Base-by-base conservation (phyloP, 2,888 invertebrate genomes). In the Trichogramma evanescens region DNA sequence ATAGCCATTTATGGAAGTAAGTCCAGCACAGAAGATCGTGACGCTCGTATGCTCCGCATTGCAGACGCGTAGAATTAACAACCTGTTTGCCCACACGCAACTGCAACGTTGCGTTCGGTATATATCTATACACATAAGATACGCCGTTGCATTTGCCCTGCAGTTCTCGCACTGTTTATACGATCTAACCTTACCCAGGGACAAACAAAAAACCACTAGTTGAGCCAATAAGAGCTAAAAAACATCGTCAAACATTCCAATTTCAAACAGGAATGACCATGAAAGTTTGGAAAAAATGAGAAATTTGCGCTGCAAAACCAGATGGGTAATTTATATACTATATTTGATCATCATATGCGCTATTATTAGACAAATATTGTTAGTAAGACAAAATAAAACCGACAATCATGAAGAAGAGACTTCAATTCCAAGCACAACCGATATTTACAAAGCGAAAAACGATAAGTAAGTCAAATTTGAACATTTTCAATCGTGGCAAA, bases 401-500 rank as follows among this genome's bases (percentile, higher is more conserved):
- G 42, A 9, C 1, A 40, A 44, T 54, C 5, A 6, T 10, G 43
- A 50, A 38, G 57, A 56, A 40, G n/a, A 56, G 4, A 41, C 45
- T 8, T 10, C 8, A 2, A 6, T 38, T n/a, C 40, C 10, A 40
- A 59, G 59, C 45, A 51, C 5, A 51, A 49, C 54, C 9, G 43
- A 51, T 46, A 55, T 41, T 39, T 53, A 51, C 9, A 40, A 57
- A 54, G 26, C 26, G 26, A 54, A 49, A 39, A 59, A 59, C 55
- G 63, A 63, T 42, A 58, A 13, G 61, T 58, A 51, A 63, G 38
- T 50, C 7, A 38, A 13, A 48, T 42, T 3, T 46, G 8, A 1
- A 7, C n/a, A 42, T 9, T 45, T 40, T 45, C 7, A 5, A 42
- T 9, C 69, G 84, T 84, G 59, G 81, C 83, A 69, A 69, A 72